These are phyloP conservation scores for Spheniscus mendiculus DNA, from an alignment of 2,113 vertebrate species.

Conservation along the genomic window DNA sequence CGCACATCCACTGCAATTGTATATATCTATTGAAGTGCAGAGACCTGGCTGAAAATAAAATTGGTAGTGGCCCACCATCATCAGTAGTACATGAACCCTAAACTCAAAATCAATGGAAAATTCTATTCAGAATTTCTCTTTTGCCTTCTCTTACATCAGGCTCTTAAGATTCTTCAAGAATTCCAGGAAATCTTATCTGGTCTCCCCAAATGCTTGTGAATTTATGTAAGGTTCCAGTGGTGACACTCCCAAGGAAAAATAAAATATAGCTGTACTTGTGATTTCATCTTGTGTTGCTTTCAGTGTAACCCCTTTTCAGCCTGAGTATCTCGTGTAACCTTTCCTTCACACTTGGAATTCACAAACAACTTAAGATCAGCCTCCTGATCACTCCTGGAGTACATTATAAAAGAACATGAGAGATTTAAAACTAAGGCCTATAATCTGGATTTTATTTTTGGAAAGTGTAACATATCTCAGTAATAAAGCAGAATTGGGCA, in stretches of 20 bases:
- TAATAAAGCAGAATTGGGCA: neutral
- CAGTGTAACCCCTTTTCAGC: neutral
- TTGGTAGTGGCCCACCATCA: neutral
- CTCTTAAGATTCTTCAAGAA: neutral
- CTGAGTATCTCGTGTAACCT: accelerated
- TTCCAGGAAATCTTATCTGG: neutral
- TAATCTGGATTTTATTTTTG: neutral
- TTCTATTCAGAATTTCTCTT: neutral
- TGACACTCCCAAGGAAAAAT: neutral
- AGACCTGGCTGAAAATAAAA: neutral
- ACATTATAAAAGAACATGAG: neutral
- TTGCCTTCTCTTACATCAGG: neutral
- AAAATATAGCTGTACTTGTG: neutral
- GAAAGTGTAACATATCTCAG: neutral
- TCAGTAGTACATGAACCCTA: neutral
- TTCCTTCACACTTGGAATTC: neutral
- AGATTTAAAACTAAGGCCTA: neutral
- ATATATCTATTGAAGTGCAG: neutral
- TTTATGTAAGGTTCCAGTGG: neutral
- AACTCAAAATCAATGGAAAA: neutral
- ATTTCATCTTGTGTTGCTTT: neutral
- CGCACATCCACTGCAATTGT: neutral
- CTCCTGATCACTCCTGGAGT: neutral
- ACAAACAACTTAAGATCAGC: neutral
- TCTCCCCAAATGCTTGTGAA: neutral